Evolutionary conservation across 2,888 invertebrate species (phyloP), one percentile per base, ranked within the genome.

Genomic region (Hedychridium roseum): DNA sequence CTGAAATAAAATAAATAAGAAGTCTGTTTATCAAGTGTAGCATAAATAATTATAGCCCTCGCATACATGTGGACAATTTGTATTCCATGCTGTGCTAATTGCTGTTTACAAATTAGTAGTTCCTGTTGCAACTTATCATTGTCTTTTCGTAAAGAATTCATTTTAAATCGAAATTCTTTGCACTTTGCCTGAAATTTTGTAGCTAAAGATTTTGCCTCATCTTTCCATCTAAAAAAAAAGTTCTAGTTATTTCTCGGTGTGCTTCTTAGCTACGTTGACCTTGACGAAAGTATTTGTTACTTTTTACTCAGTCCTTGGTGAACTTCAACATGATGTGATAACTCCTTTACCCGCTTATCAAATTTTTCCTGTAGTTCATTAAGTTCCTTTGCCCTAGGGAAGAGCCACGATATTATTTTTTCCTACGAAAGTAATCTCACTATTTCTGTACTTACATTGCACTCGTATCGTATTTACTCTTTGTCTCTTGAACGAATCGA

Each of bases 191-290:
- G 86, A 43, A 90, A 81, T 72, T 84, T 86, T 0, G 80, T 78
- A 1, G 86, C 84, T 63, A 89, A 82, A 36, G 85, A 84, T 43
- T 86, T 79, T 18, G 87, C 82, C n/a, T 86, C 85, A 21, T 81
- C 80, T 66, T 85, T 85, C 86, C 89, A 90, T 51, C 87, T 87
- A 4, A 3, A 38, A 49, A 12, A 36, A 37, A 18, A 17, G 31
- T 21, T 14, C n/a, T 40, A 3, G 27, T 12, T n/a, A 27, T 26
- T n/a, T n/a, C n/a, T n/a, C n/a, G 23, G 23, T 23, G 9, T 9
- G 23, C 23, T 23, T 23, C 23, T 23, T 23, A 6, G 5, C 5
- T 23, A 23, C 9, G 23, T 5, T 9, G 23, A 6, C 23, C 5
- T 23, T 23, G 9, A 5, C 23, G 5, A 23, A 23, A 23, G 5